phyloP scores from a whole-genome alignment of 2,113 vertebrate genomes.

The Melanocharis versteri region DNA sequence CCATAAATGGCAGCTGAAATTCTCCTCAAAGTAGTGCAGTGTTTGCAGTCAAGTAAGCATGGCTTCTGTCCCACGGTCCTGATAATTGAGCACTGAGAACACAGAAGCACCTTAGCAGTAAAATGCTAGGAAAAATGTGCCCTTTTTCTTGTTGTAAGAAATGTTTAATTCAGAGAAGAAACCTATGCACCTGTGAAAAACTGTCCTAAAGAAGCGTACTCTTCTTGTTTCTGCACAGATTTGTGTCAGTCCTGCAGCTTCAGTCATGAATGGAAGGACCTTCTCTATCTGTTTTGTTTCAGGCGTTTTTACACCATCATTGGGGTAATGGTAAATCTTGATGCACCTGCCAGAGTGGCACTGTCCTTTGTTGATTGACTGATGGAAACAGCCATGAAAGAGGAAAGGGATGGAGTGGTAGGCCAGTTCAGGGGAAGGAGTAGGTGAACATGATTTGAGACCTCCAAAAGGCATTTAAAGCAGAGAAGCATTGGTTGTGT shows the following conservation, averaged over 20 bases:
- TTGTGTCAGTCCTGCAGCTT: background rate
- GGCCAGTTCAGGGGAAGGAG: background rate
- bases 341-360: background rate
- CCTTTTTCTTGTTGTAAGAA: background rate
- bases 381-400: background rate
- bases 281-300: background rate
- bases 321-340: background rate
- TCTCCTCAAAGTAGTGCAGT: background rate
- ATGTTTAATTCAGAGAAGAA: background rate
- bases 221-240: background rate
- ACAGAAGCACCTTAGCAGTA: background rate
- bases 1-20: constrained; percentile 14
- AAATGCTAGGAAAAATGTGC: background rate
- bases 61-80: background rate
- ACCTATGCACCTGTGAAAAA: background rate
- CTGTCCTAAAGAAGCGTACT: background rate
- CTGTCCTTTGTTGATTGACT: background rate
- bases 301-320: background rate
- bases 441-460: background rate
- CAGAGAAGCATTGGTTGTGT: background rate
- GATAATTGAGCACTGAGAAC: background rate
- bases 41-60: background rate
- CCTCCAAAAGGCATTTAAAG: background rate
- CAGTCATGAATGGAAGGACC: background rate
- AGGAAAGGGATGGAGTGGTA: background rate